Percentiles rank a stretch among this genome's conserved stretches.
These are phyloP conservation scores for Megaleporinus macrocephalus DNA, from an alignment of 2,113 vertebrate species.

Conservation along the genomic window DNA sequence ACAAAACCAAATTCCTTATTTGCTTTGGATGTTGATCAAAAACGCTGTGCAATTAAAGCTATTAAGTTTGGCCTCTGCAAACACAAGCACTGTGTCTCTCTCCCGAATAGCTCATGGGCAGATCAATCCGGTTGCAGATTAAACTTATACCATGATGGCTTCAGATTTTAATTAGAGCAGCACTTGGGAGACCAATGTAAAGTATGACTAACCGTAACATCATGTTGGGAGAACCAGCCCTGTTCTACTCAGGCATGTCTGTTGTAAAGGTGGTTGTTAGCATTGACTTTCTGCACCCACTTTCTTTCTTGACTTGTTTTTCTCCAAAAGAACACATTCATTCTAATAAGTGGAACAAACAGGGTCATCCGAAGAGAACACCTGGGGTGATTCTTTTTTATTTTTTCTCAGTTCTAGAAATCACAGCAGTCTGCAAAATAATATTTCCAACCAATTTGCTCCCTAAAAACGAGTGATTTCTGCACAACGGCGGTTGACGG, in stretches of 20 bases:
- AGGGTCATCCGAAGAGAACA: conserved; percentile 16
- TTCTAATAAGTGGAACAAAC: conserved; percentile 28
- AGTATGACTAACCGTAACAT: not conserved
- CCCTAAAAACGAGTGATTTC: not conserved
- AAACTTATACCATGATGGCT: not conserved
- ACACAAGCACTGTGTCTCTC: not conserved
- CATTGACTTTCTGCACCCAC: not conserved
- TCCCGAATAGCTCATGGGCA: not conserved
- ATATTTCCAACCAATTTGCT: conserved; percentile 37
- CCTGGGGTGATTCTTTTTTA: conserved; percentile 28
- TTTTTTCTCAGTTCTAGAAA: not conserved
- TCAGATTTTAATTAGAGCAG: not conserved
- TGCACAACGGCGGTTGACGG: not conserved
- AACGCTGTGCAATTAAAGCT: not conserved
- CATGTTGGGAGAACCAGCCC: not conserved
- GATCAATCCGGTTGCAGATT: not conserved
- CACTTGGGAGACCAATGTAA: too few species aligned
- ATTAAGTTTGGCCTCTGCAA: not conserved
- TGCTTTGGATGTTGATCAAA: too few species aligned
- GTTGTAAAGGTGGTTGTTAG: conserved; percentile 20
- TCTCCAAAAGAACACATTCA: conserved; percentile 6
- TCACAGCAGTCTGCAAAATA: conserved; percentile 24
- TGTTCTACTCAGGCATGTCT: not conserved
- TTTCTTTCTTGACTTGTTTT: conserved; percentile 9
- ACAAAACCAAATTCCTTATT: too few species aligned